These are phyloP conservation scores for Grapholita molesta DNA, from an alignment of 1,140 invertebrate species.

Conservation along the genomic window DNA sequence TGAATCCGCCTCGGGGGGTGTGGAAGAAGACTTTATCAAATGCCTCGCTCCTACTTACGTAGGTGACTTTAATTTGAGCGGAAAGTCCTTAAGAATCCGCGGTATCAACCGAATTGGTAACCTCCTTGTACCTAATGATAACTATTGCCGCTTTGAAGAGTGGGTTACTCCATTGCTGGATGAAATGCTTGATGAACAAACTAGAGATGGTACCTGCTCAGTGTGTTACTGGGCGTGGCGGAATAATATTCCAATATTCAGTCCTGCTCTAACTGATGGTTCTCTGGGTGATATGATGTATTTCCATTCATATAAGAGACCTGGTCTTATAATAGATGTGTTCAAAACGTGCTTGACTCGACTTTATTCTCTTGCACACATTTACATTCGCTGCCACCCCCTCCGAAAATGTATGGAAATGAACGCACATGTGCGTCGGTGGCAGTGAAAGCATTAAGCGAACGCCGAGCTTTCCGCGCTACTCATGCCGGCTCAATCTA, in stretches of 20 bases:
- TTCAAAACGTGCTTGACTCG: no score
- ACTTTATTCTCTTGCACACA: no score
- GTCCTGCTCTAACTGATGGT: slow-evolving; percentile 98
- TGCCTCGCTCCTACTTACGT: slow-evolving; percentile 96
- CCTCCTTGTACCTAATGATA: slow-evolving; percentile 98
- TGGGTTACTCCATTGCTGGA: slow-evolving; percentile 98
- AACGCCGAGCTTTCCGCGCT: no score
- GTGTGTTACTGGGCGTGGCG: slow-evolving; percentile 99
- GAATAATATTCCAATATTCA: slow-evolving; percentile 99
- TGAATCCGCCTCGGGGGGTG: slow-evolving; percentile 97
- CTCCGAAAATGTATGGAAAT: no score
- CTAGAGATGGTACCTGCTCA: slow-evolving; percentile 85
- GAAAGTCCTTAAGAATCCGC: slow-evolving; percentile 86
- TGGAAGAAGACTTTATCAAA: slow-evolving; percentile 99
- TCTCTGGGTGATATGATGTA: slow-evolving; percentile 99
- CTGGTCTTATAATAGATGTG: slow-evolving; percentile 96
- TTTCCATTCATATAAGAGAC: slow-evolving; percentile 96
- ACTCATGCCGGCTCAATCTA: no score
- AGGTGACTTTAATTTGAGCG: slow-evolving; percentile 93
- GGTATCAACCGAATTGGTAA: slow-evolving; percentile 99
- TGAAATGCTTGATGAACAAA: slow-evolving; percentile 94
- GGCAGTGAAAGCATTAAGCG: no score
- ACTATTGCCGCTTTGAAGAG: slow-evolving; percentile 99
- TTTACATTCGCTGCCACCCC: no score
- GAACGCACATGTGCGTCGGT: no score